Evolutionary conservation across 92 coral and sea anemone genomes (phyloP).

Genomic region (Phenganax subtilis): DNA sequence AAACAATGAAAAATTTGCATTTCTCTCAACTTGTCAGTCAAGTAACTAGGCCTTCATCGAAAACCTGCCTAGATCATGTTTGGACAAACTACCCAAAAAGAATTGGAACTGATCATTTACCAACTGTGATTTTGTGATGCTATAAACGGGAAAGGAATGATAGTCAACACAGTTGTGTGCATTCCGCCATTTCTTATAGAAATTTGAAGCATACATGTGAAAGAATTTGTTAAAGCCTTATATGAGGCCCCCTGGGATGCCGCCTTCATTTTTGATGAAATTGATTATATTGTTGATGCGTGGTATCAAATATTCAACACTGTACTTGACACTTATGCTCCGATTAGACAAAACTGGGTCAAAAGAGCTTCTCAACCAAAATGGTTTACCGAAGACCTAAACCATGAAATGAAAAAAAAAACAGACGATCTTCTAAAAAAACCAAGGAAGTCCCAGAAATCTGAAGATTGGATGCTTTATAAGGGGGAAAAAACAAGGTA

Average conservation of each 20-base stretch:
- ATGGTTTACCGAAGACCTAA: conserved; percentile 10
- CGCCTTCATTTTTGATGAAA: not conserved
- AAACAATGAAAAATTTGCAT: too few species aligned
- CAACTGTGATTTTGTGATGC: not conserved
- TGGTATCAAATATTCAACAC: not conserved
- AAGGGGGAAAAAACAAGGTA: not conserved
- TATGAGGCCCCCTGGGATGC: not conserved
- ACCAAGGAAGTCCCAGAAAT: not conserved
- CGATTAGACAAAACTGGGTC: not conserved
- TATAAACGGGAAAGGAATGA: not conserved
- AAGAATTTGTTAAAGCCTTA: too few species aligned
- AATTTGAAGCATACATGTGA: too few species aligned
- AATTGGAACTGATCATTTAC: not conserved
- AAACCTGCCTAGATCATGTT: too few species aligned
- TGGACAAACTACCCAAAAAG: too few species aligned
- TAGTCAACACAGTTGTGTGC: not conserved
- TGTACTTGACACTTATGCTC: not conserved
- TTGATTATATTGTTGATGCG: not conserved
- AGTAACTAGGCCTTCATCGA: too few species aligned
- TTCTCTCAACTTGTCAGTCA: too few species aligned
- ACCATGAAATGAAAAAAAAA: conserved; percentile 8
- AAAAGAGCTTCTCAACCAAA: conserved; percentile 10
- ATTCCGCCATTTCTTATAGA: too few species aligned
- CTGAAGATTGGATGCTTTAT: not conserved
- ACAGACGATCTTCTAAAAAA: not conserved